These are phyloP conservation scores for Chaetodon auriga DNA, from an alignment of 2,113 vertebrate genomes.

Conservation along the genomic window DNA sequence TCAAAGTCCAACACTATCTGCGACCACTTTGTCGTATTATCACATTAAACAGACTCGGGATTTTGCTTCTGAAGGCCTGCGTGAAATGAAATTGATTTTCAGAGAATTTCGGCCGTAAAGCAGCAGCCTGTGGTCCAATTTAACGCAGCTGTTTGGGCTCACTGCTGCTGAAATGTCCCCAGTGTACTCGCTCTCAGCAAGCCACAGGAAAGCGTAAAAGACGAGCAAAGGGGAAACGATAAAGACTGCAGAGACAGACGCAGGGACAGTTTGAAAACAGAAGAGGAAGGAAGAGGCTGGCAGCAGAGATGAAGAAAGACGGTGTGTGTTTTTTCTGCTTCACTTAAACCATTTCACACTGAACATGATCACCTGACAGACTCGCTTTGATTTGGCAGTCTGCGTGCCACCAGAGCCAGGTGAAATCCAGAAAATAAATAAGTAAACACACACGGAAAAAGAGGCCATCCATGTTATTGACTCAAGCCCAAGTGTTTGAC, in stretches of 20 bases:
- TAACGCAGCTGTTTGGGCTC: not conserved
- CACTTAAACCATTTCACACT: not conserved
- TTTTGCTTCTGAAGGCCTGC: no score
- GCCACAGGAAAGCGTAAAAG: not conserved
- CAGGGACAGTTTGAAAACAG: not conserved
- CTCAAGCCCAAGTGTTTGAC: conserved; percentile 27
- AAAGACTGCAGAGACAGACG: not conserved
- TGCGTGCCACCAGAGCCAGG: conserved; percentile 6
- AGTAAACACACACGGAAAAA: not conserved
- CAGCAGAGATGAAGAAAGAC: not conserved
- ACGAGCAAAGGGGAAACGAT: not conserved
- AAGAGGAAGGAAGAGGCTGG: conserved; percentile 4
- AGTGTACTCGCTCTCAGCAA: not conserved
- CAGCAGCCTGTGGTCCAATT: no score
- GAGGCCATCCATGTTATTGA: conserved; percentile 28
- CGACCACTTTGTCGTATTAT: no score
- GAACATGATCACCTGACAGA: not conserved
- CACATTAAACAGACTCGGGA: no score
- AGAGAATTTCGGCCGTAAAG: not conserved
- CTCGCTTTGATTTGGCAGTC: not conserved
- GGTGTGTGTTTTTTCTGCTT: not conserved
- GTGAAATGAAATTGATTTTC: not conserved
- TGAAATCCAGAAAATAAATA: conserved; percentile 42
- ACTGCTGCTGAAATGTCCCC: not conserved
- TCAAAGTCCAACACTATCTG: no score